Evolutionary conservation across 2,113 vertebrate genomes (phyloP).

Genomic region (Bos indicus): DNA sequence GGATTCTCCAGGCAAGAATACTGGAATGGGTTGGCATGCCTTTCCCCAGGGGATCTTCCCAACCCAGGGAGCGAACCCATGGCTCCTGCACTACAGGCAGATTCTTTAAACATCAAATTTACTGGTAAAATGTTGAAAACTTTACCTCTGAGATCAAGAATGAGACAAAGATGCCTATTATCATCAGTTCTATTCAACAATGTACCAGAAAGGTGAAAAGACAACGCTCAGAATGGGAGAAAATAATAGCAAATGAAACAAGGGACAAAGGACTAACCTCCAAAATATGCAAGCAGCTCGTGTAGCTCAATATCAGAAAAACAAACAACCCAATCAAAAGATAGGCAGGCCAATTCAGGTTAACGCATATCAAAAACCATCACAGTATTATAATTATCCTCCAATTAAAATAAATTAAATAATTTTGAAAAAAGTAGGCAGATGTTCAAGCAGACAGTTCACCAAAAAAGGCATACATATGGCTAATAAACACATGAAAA

Average conservation of each 20-base stretch:
- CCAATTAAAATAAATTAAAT: background rate
- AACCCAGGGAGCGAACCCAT: background rate
- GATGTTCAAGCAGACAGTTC: background rate
- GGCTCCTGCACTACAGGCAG: background rate
- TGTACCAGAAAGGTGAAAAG: background rate
- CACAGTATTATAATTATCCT: background rate
- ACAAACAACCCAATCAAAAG: background rate
- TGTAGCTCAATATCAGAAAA: background rate
- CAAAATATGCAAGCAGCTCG: background rate
- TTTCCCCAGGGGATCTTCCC: background rate
- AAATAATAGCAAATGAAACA: background rate
- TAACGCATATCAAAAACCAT: background rate
- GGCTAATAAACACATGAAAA: background rate
- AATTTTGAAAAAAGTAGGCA: background rate
- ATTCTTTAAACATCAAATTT: background rate
- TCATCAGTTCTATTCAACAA: conserved; percentile 27
- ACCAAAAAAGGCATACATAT: background rate
- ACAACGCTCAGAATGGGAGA: background rate
- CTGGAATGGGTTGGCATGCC: background rate
- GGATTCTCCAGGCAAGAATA: background rate
- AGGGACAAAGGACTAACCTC: background rate
- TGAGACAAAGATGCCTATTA: background rate
- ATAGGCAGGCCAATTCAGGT: background rate
- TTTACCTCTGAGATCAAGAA: background rate
- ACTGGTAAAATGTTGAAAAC: background rate